A percentile compares a stretch with the other conserved stretches of the same genome.
These are phyloP conservation scores for Micronycteris hirsuta DNA, from an alignment of 2,113 vertebrate species.

Conservation along the genomic window DNA sequence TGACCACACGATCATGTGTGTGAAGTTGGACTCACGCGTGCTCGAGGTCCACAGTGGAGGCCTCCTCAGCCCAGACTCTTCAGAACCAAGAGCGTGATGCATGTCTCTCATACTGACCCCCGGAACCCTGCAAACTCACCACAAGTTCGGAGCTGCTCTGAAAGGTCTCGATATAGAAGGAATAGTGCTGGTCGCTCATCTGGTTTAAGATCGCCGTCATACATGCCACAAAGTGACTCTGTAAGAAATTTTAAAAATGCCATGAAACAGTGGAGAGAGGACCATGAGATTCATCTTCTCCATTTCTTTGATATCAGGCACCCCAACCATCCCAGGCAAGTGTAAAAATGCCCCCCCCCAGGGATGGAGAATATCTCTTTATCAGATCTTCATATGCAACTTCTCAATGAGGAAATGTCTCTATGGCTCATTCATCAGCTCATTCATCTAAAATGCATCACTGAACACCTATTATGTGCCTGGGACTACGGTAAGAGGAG, in stretches of 20 bases:
- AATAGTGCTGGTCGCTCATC: conserved; percentile 95
- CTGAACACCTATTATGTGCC: neutral
- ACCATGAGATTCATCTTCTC: neutral
- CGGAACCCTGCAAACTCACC: conserved; percentile 81
- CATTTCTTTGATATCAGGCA: neutral
- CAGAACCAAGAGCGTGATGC: neutral
- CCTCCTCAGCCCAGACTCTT: neutral
- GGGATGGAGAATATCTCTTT: neutral
- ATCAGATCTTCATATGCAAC: neutral
- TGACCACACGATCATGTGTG: too few relatives aligned
- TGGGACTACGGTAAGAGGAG: neutral
- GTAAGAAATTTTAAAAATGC: neutral
- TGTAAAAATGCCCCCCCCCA: neutral
- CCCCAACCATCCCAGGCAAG: neutral
- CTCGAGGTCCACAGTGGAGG: neutral
- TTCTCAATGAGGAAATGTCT: neutral
- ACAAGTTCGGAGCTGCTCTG: conserved; percentile 89
- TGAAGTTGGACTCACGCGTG: neutral
- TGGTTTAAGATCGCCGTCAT: conserved; percentile 98
- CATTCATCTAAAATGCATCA: neutral
- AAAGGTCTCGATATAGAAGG: conserved; percentile 94
- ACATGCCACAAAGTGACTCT: conserved; percentile 97
- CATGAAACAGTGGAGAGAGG: neutral
- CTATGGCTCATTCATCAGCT: neutral
- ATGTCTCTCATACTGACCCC: fast-evolving